Conservation (phyloP, 2,797 vertebrate genomes). For the Masticophis lateralis region DNA sequence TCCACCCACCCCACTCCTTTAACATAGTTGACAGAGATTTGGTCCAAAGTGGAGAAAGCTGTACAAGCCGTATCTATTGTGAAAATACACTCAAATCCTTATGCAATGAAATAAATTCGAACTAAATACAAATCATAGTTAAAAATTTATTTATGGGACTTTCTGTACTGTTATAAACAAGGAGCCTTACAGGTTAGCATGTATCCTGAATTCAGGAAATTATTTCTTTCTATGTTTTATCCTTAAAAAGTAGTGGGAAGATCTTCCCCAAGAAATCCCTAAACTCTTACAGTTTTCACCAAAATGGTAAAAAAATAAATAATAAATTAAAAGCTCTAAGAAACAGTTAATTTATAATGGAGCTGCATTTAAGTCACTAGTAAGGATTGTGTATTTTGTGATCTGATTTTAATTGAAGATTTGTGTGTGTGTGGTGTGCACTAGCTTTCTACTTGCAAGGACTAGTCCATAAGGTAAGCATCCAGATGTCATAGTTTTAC, state of each 20-base stretch:
- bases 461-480: neutral
- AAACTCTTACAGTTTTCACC: neutral
- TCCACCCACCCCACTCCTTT: neutral
- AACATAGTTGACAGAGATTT: constrained; percentile 36
- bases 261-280: neutral
- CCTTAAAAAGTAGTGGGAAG: neutral
- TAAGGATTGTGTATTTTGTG: neutral
- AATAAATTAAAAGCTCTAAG: neutral
- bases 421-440: neutral
- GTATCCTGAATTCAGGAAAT: neutral
- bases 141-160: neutral
- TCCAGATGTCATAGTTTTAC: neutral
- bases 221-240: neutral
- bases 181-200: neutral
- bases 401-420: neutral
- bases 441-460: neutral
- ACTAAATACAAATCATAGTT: neutral
- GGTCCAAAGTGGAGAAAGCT: neutral
- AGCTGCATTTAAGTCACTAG: neutral
- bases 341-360: neutral
- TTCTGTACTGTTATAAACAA: neutral
- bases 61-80: neutral
- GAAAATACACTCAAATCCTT: neutral
- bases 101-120: neutral
- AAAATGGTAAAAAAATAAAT: neutral